phyloP scores from a whole-genome alignment of 2,888 invertebrate species.

The Rhimphoctona megacephalus region DNA sequence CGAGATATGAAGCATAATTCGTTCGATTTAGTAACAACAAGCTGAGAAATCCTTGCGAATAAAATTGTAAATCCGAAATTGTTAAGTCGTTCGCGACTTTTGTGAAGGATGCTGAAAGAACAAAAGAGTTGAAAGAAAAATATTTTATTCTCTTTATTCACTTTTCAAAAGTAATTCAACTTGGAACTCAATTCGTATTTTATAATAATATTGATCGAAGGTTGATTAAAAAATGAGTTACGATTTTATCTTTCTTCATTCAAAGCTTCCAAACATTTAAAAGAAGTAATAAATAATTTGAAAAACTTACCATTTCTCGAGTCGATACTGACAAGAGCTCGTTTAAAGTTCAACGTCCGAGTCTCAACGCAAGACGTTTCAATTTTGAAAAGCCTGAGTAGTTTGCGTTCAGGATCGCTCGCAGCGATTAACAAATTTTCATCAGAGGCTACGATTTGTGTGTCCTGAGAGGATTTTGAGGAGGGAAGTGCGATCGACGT shows the following conservation, averaged over 20 bases:
- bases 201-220: not conserved
- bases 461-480: slow-evolving; percentile 68
- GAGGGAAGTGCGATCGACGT: slow-evolving; percentile 72
- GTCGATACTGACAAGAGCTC: slow-evolving; percentile 75
- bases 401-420: slow-evolving; percentile 76
- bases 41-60: slow-evolving; percentile 90
- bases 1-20: slow-evolving; percentile 77
- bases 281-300: not conserved
- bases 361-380: slow-evolving; percentile 69
- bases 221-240: not conserved
- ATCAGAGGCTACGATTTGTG: slow-evolving; percentile 78
- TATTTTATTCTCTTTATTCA: not conserved
- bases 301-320: slow-evolving; percentile 77
- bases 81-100: slow-evolving; percentile 76
- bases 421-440: slow-evolving; percentile 79
- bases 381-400: slow-evolving; percentile 78
- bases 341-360: slow-evolving; percentile 73
- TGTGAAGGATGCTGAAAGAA: slow-evolving; percentile 72
- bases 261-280: not conserved
- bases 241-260: not conserved
- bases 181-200: not conserved
- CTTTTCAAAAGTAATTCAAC: not conserved
- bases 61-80: slow-evolving; percentile 91
- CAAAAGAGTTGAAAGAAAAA: slow-evolving; percentile 22
- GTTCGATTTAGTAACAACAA: slow-evolving; percentile 85